A percentile compares a stretch with the other conserved stretches of the same genome.
These are phyloP conservation scores for Hydropotes inermis DNA, from an alignment of 2,113 vertebrate species.

Conservation along the genomic window DNA sequence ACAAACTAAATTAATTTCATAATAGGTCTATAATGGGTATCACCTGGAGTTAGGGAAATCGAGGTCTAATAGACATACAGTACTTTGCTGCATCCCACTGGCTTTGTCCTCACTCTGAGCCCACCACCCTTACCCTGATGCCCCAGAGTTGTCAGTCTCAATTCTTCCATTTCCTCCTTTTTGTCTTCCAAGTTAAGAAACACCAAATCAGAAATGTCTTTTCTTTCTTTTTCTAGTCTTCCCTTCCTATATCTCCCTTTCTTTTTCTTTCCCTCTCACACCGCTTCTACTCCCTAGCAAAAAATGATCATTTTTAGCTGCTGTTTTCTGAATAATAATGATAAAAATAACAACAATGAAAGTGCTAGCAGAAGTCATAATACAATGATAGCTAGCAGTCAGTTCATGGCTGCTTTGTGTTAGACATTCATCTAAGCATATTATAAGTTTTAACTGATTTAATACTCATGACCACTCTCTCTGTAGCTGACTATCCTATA, in stretches of 20 bases:
- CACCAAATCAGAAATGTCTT: background rate
- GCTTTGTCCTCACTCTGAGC: background rate
- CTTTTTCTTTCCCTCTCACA: background rate
- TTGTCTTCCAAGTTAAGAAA: conserved; percentile 15
- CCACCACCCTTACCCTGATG: background rate
- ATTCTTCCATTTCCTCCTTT: background rate
- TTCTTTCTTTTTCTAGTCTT: background rate
- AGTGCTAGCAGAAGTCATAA: background rate
- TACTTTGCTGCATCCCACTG: background rate
- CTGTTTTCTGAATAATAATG: background rate
- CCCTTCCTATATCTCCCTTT: background rate
- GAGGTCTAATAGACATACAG: background rate
- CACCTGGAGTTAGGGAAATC: background rate
- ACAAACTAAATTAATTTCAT: background rate
- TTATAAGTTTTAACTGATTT: background rate
- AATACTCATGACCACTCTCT: background rate
- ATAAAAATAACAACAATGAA: background rate
- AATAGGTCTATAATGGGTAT: background rate
- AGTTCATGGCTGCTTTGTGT: background rate
- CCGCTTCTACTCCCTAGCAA: background rate
- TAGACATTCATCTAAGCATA: background rate
- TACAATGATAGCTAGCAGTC: background rate
- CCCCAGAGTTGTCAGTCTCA: background rate
- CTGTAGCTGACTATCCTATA: background rate
- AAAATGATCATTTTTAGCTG: background rate